Base-by-base conservation (phyloP, 2,113 vertebrate genomes). In the Xenopus tropicalis region DNA sequence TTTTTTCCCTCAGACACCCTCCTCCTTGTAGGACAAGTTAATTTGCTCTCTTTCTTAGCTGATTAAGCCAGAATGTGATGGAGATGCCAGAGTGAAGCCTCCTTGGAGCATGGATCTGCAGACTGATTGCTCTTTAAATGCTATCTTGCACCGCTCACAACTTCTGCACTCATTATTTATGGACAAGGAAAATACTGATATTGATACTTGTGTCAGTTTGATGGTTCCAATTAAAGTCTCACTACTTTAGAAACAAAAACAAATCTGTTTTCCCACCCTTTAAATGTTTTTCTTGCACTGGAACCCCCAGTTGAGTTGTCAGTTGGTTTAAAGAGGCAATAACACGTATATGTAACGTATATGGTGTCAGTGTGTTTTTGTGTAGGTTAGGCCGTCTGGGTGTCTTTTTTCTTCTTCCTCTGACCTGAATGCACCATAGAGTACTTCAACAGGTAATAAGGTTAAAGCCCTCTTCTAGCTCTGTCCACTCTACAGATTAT, bases 41-140 rank as follows among this genome's bases (percentile, higher is more conserved):
- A 74, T 74, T 74, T 74, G 72, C 64, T 67, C 64, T 61, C 52
- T 74, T 61, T 74, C 72, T 67, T 59, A 74, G 72, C 72, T 74
- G 72, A 74, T 74, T 74, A 74, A 74, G 72, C 72, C 37, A 44
- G 64, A 74, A 74, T 59, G 51, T 61, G 72, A 57, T 74, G 22
- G 6, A 59, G 64, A 66, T 73, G 71, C n/a, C 21, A 23, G 52
- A 17, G 54, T 74, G 72, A 67, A 67, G 43, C 37, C 64, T 67
- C 72, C 64, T 17, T 61, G 72, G 72, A 67, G 72, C 72, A 51
- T 20, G 56, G 63, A 74, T 74, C 72, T 37, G 72, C 64, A 74
- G 64, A 51, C 64, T 67, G 72, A 74, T 74, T 67, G 72, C 72
- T 74, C 64, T 67, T 67, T 74, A 74, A 67, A 67, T 74, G 72